Conservation (phyloP, 2,113 vertebrate genomes). For the Cheirogaleus medius region DNA sequence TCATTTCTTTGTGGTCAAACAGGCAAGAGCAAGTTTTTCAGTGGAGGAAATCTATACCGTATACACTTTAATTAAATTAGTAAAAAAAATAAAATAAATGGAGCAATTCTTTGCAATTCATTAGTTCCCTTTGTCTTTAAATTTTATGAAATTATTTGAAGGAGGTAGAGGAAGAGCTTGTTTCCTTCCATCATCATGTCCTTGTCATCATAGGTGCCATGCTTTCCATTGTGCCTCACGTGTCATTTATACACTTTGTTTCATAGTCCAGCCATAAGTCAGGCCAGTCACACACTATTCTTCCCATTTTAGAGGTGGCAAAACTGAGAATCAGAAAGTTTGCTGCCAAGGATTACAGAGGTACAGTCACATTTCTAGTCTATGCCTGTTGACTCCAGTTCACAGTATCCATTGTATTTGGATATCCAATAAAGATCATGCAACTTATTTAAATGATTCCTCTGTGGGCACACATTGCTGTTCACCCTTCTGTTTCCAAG, state of each 20-base stretch:
- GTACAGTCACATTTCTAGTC: background rate
- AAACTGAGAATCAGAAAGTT: background rate
- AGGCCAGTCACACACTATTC: too few species aligned
- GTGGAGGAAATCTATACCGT: background rate
- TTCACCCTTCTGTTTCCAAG: background rate
- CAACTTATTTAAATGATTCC: background rate
- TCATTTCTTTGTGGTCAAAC: background rate
- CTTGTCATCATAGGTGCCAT: too few species aligned
- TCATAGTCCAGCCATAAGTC: background rate
- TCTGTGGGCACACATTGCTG: rapidly evolving
- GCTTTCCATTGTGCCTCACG: background rate
- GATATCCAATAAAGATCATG: background rate
- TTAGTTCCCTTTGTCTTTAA: background rate
- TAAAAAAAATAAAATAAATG: background rate
- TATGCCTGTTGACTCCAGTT: background rate
- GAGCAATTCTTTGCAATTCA: background rate
- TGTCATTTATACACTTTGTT: background rate
- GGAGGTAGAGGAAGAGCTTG: too few species aligned
- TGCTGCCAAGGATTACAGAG: background rate
- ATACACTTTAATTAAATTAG: background rate
- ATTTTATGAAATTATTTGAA: background rate
- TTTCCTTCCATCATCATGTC: background rate
- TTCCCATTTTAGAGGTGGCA: background rate
- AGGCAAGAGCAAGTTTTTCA: background rate
- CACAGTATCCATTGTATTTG: background rate